A percentile compares a stretch with the other conserved stretches of the same genome.
These are phyloP conservation scores for Caenorhabditis virilis DNA, from an alignment of 2,888 invertebrate species.

Conservation along the genomic window DNA sequence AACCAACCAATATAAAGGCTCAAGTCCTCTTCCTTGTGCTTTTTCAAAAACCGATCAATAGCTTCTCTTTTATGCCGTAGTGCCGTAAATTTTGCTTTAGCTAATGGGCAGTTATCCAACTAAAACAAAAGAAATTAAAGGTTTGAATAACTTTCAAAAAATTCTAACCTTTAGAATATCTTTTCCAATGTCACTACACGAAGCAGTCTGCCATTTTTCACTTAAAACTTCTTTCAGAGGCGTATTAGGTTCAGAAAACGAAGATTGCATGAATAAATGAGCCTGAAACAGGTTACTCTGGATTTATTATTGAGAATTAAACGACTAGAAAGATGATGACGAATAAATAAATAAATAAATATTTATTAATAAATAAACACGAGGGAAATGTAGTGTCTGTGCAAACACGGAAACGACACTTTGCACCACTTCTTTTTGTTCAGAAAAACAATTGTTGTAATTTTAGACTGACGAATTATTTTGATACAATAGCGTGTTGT, in stretches of 20 bases:
- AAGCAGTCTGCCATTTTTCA: slow-evolving; percentile 41
- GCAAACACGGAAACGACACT: neutral
- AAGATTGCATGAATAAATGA: too few relatives aligned
- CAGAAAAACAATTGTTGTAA: too few relatives aligned
- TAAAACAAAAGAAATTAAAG: neutral
- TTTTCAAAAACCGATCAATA: slow-evolving; percentile 39
- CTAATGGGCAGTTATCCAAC: slow-evolving; percentile 27
- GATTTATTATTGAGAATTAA: too few relatives aligned
- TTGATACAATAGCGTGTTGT: too few relatives aligned
- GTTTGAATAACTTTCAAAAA: neutral
- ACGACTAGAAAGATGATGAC: too few relatives aligned
- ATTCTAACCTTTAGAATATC: slow-evolving; percentile 19
- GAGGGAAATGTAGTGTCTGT: too few relatives aligned
- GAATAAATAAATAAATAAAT: neutral
- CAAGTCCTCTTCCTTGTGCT: slow-evolving; percentile 40
- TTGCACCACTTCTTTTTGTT: slow-evolving; percentile 1
- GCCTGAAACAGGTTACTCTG: too few relatives aligned
- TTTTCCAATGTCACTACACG: slow-evolving; percentile 42
- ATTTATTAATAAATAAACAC: neutral
- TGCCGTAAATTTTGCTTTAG: slow-evolving; percentile 36
- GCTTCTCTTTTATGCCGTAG: slow-evolving; percentile 42
- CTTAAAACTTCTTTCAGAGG: slow-evolving; percentile 33
- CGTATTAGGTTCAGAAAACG: slow-evolving; percentile 43
- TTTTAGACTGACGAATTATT: too few relatives aligned
- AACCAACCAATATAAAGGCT: slow-evolving; percentile 38